Percentiles rank a stretch among this genome's conserved stretches.
phyloP scores from a whole-genome alignment of 2,888 invertebrate genomes.

The Teinopalpus imperialis region DNA sequence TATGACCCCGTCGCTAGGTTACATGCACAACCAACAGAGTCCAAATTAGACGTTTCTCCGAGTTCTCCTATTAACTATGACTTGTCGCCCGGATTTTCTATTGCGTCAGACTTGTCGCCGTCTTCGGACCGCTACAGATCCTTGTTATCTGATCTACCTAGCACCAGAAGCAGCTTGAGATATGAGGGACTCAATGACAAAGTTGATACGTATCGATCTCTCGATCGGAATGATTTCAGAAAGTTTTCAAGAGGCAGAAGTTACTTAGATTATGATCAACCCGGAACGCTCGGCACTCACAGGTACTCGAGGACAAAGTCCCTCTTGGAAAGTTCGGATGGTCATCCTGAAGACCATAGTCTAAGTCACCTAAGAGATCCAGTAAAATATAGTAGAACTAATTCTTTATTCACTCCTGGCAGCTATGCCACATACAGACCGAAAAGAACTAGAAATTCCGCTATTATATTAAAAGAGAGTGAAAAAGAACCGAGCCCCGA shows the following conservation, averaged over 20 bases:
- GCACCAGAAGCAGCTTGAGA: conserved; percentile 56
- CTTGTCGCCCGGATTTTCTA: conserved; percentile 64
- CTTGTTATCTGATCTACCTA: conserved; percentile 61
- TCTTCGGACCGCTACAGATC: conserved; percentile 71
- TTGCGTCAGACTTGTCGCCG: conserved; percentile 65
- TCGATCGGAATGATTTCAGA: conserved; percentile 72
- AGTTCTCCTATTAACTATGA: conserved; percentile 65
- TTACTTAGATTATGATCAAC: conserved; percentile 70
- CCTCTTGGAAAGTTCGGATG: conserved; percentile 65
- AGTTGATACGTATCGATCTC: conserved; percentile 72
- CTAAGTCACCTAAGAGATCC: conserved; percentile 59
- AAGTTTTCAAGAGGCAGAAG: conserved; percentile 65
- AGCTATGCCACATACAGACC: conserved; percentile 77
- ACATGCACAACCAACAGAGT: conserved; percentile 58
- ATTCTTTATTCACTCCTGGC: conserved; percentile 75
- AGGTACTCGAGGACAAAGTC: conserved; percentile 74
- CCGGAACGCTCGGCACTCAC: conserved; percentile 59
- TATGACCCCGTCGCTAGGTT: conserved; percentile 77
- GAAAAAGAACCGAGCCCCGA: conserved; percentile 77
- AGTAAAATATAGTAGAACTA: conserved; percentile 68
- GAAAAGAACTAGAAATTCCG: conserved; percentile 72
- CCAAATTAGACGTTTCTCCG: conserved; percentile 63
- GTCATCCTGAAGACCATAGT: conserved; percentile 52
- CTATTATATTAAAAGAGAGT: conserved; percentile 75
- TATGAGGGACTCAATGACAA: conserved; percentile 70